Conservation (phyloP, 2,113 vertebrate species). For the Thymallus thymallus region DNA sequence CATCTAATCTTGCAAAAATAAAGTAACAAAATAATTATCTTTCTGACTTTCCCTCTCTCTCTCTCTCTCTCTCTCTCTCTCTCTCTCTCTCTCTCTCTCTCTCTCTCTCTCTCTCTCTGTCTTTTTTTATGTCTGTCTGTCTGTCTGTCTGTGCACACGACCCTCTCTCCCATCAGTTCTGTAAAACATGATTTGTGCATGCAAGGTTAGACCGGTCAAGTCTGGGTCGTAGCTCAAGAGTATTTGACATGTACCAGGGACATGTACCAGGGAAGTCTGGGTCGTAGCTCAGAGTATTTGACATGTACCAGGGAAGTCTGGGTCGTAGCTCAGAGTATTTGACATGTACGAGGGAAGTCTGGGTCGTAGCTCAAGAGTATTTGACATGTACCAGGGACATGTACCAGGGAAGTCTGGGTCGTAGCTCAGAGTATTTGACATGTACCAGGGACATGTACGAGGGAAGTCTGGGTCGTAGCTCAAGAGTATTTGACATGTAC, state of each 20-base stretch:
- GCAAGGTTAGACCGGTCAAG: neutral
- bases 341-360: neutral
- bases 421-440: too few species aligned
- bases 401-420: too few species aligned
- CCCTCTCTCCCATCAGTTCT: neutral
- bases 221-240: neutral
- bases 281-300: too few species aligned
- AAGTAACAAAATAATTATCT: too few species aligned
- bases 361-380: too few species aligned
- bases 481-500: neutral
- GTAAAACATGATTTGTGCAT: neutral
- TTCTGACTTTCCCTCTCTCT: too few species aligned
- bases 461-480: too few species aligned
- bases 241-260: neutral
- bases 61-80: too few species aligned
- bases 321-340: too few species aligned
- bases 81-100: neutral
- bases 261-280: too few species aligned
- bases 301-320: neutral
- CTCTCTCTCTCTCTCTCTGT: neutral
- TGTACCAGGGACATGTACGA: neutral
- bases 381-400: neutral
- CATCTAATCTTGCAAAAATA: neutral
- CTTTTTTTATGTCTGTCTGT: neutral
- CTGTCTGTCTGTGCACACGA: neutral